A percentile compares a stretch with the other conserved stretches of the same genome.
phyloP scores from a whole-genome alignment of 2,888 invertebrate genomes.

The Balanococcus diminutus region DNA sequence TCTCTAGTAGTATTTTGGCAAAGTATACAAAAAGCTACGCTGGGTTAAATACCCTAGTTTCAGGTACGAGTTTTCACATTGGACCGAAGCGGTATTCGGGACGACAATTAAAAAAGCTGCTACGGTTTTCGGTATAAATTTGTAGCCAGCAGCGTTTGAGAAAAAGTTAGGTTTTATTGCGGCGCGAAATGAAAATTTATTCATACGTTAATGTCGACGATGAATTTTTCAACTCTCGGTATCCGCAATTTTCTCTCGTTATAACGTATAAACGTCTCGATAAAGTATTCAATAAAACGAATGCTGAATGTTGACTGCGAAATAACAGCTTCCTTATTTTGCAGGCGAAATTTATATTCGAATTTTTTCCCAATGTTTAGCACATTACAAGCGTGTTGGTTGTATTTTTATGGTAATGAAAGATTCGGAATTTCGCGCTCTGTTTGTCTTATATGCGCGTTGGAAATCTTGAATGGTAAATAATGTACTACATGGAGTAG shows the following conservation, averaged over 20 bases:
- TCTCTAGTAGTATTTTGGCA: not conserved
- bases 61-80: not conserved
- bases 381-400: not conserved
- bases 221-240: conserved; percentile 11
- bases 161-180: conserved; percentile 11
- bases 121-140: not conserved
- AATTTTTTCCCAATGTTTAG: conserved; percentile 1
- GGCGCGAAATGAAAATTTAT: conserved; percentile 22
- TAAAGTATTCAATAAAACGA: conserved; percentile 21
- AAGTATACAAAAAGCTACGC: not conserved
- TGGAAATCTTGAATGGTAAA: no score
- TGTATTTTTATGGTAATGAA: not conserved
- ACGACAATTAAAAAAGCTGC: conserved; percentile 11
- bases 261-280: conserved; percentile 29
- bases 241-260: conserved; percentile 1
- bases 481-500: no score
- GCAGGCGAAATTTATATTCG: not conserved
- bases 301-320: not conserved
- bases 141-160: not conserved
- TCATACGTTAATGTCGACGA: conserved; percentile 13
- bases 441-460: not conserved
- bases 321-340: conserved; percentile 15
- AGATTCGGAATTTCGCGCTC: not conserved
- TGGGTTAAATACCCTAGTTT: not conserved
- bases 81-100: not conserved